These are phyloP conservation scores for Drosophila mojavensis DNA, from an alignment of 1,140 invertebrate species.

Conservation along the genomic window DNA sequence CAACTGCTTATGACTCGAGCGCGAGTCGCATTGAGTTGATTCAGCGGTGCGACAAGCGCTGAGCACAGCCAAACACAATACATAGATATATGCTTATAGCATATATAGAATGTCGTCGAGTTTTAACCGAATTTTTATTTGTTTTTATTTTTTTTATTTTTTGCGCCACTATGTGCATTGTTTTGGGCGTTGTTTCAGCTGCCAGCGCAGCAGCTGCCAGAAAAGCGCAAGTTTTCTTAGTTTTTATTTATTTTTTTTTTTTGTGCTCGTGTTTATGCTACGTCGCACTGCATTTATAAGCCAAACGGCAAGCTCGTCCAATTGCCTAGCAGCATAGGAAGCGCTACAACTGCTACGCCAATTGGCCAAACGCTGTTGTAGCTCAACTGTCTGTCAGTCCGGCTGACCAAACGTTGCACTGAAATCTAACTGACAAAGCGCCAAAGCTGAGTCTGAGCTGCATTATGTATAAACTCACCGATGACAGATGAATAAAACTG, in stretches of 20 bases:
- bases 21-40: slow-evolving; percentile 41
- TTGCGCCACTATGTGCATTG: slow-evolving; percentile 5
- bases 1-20: slow-evolving; percentile 74
- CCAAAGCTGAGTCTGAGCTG: not conserved
- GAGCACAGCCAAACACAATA: slow-evolving; percentile 5
- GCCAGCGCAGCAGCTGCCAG: slow-evolving; percentile 16
- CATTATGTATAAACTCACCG: not conserved
- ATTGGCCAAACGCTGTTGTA: slow-evolving; percentile 19
- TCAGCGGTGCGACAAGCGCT: slow-evolving; percentile 37
- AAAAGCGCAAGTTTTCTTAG: slow-evolving; percentile 33
- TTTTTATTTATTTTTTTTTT: not conserved
- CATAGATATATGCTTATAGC: not conserved
- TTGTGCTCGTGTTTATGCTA: slow-evolving; percentile 58
- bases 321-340: slow-evolving; percentile 6
- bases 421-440: not conserved
- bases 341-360: slow-evolving; percentile 6
- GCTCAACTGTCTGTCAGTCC: slow-evolving; percentile 19
- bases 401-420: slow-evolving; percentile 6
- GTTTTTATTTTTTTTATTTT: not conserved
- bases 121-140: slow-evolving; percentile 24
- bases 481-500: not conserved
- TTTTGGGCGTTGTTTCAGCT: slow-evolving; percentile 27
- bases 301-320: not conserved
- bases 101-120: not conserved
- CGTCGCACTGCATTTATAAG: slow-evolving; percentile 35